Evolutionary conservation across 2,888 invertebrate species (phyloP), one percentile per base, ranked within the genome.

Genomic region (Noctua pronuba): DNA sequence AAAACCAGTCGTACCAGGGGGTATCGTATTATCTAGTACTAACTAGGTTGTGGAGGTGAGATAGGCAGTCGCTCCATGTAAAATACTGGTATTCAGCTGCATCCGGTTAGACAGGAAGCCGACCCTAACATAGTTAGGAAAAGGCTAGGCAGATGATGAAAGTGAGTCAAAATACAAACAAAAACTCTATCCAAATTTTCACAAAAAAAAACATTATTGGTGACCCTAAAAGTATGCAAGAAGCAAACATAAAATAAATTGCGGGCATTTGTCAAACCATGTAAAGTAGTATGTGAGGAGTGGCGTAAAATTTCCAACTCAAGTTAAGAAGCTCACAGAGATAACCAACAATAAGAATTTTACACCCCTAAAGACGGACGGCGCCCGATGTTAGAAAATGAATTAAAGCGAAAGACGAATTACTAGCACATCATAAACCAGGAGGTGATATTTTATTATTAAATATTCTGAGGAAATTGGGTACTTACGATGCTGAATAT

Each of bases 371-470:
- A 75, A 77, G 64, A 77, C 11, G n/a, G 28, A 77, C 66, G 55
- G 21, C 24, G 71, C 60, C 10, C 65, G 64, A 69, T 69, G 46
- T 73, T 67, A 62, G 67, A 81, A 80, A 81, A 78, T 78, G 49
- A 79, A 87, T 79, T 77, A 78, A 79, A 75, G 67, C 41, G 24
- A 80, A 77, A 74, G 72, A 79, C 69, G 72, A 81, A 85, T 87
- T 75, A 73, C 77, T 28, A 68, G 35, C 73, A 73, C 60, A 79
- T 83, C 78, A 65, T 76, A 80, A 80, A 83, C 79, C 68, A 74
- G 49, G 58, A 73, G 66, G 72, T 72, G 75, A 75, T 77, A 71
- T 75, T 58, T 65, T 71, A 87, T 77, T 78, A 75, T 73, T 74
- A 58, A 79, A 67, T 38, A 38, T 65, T 69, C 28, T 31, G 10